phyloP scores from a whole-genome alignment of 1,140 invertebrate species.

The Drosophila littoralis region DNA sequence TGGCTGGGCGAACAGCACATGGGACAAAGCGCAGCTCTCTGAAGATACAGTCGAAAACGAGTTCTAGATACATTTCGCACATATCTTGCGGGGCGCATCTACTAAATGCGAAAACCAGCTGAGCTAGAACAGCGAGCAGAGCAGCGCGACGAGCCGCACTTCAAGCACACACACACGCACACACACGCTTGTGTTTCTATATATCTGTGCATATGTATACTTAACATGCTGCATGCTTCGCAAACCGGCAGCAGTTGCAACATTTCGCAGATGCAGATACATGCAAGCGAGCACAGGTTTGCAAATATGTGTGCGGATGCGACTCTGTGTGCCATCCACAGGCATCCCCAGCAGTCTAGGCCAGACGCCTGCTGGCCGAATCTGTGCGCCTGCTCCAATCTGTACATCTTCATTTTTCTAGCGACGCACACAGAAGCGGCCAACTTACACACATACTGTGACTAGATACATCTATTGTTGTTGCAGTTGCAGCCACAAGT shows the following conservation, averaged over 20 bases:
- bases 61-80: constrained; percentile 71
- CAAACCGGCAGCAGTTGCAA: constrained; percentile 36
- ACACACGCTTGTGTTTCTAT: neutral
- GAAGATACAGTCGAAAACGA: constrained; percentile 45
- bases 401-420: constrained; percentile 82
- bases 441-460: neutral
- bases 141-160: constrained; percentile 30
- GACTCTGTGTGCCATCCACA: constrained; percentile 65
- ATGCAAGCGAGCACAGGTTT: constrained; percentile 7
- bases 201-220: neutral
- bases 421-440: constrained; percentile 40
- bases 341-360: too few species aligned
- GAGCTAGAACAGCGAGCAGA: constrained; percentile 64
- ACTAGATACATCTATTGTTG: constrained; percentile 16
- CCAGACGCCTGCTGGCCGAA: constrained; percentile 30
- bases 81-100: constrained; percentile 64
- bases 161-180: neutral
- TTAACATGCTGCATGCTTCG: constrained; percentile 3
- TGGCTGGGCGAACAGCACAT: constrained; percentile 70
- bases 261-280: constrained; percentile 37
- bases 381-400: constrained; percentile 74
- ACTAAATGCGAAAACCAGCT: constrained; percentile 70
- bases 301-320: constrained; percentile 11
- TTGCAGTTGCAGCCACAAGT: constrained; percentile 32
- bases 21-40: constrained; percentile 2